Evolutionary conservation across 35 echinoderm and acorn worm genomes (phyloP).

Genomic region (Ophioderma brevispina): DNA sequence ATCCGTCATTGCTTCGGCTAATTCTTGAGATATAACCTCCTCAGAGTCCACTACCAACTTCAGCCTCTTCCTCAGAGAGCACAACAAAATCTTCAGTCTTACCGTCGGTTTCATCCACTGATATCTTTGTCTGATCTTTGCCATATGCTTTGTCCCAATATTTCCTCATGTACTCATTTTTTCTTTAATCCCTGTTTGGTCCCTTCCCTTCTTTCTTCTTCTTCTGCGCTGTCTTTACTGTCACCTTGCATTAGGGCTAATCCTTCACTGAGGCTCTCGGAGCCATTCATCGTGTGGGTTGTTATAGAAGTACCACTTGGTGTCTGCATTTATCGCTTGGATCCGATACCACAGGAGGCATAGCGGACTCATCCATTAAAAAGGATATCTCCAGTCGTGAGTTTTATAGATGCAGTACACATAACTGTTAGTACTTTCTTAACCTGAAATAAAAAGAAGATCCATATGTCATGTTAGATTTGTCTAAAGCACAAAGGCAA

Average conservation of each 20-base stretch:
- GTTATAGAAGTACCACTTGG: slow-evolving; percentile 1
- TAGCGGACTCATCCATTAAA: slow-evolving; percentile 85
- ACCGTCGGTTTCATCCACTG: not conserved
- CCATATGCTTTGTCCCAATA: not conserved
- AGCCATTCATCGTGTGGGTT: slow-evolving; percentile 18
- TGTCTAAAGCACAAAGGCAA: no score
- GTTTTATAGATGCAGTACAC: slow-evolving; percentile 70
- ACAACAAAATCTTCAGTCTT: not conserved
- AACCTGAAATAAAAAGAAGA: slow-evolving; percentile 61
- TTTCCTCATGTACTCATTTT: not conserved
- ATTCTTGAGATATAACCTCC: not conserved
- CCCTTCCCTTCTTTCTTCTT: not conserved
- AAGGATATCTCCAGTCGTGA: slow-evolving; percentile 83
- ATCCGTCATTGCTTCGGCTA: not conserved
- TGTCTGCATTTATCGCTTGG: slow-evolving; percentile 20
- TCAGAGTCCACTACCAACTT: not conserved
- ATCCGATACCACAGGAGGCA: slow-evolving; percentile 36
- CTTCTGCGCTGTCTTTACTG: not conserved
- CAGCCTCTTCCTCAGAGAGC: not conserved
- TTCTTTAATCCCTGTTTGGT: not conserved
- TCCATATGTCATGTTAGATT: no score
- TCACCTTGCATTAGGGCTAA: slow-evolving; percentile 12
- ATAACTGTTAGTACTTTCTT: slow-evolving; percentile 85
- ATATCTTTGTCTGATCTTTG: not conserved
- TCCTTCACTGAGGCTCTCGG: slow-evolving; percentile 72